Conservation (phyloP, 2,888 invertebrate species). For the Saturnia japonica region DNA sequence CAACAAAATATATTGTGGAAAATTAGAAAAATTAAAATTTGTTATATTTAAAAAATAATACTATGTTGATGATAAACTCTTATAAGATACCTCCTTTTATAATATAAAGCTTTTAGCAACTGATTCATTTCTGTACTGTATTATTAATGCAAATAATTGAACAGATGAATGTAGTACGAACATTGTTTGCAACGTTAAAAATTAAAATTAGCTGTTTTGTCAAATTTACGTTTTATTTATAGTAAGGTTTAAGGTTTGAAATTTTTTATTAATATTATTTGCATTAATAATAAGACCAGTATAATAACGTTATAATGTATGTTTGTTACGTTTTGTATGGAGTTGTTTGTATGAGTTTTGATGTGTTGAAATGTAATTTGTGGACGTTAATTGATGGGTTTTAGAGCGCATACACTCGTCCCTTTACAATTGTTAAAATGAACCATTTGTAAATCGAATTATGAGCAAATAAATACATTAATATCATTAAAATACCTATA, state of each 20-base stretch:
- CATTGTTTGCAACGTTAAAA: too few species aligned
- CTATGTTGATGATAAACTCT: not conserved
- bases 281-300: constrained; percentile 18
- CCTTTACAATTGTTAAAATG: not conserved
- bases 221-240: not conserved
- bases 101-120: not conserved
- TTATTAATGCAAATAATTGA: not conserved
- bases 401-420: not conserved
- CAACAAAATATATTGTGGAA: not conserved
- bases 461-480: not conserved
- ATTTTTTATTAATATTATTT: not conserved
- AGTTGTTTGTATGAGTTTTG: constrained; percentile 28
- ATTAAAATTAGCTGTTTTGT: too few species aligned
- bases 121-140: not conserved
- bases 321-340: constrained; percentile 35
- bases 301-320: constrained; percentile 34
- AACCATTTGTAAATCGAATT: not conserved
- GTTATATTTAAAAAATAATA: not conserved
- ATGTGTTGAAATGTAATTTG: constrained; percentile 30
- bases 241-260: too few species aligned
- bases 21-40: not conserved
- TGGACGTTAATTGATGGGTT: not conserved
- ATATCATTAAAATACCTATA: not conserved
- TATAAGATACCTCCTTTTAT: not conserved
- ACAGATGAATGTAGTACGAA: too few species aligned